phyloP scores from a whole-genome alignment of 2,113 vertebrate genomes.

The Corydoras maculifer region DNA sequence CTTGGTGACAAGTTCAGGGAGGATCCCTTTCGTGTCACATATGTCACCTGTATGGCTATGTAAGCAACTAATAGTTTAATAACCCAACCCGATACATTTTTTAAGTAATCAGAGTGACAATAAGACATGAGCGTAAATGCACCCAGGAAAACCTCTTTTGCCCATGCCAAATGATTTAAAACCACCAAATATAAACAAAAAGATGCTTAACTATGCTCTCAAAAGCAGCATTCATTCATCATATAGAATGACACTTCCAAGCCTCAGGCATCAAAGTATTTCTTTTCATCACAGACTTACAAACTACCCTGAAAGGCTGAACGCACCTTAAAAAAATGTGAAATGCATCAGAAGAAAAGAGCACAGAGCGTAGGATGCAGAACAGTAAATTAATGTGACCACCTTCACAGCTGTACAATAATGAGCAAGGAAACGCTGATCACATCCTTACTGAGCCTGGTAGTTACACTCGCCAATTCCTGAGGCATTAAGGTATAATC shows the following conservation, averaged over 20 bases:
- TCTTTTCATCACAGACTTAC: background rate
- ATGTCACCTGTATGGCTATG: conserved; percentile 3
- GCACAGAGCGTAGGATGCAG: background rate
- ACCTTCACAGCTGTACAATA: conserved; percentile 19
- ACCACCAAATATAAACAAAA: too few species aligned
- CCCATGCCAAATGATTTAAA: background rate
- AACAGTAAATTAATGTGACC: conserved; percentile 14
- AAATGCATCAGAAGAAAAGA: conserved; percentile 10
- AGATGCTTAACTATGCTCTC: background rate
- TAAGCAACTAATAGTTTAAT: conserved; percentile 10
- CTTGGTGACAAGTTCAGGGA: conserved; percentile 26
- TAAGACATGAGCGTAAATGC: conserved; percentile 1
- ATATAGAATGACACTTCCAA: background rate
- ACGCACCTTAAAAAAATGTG: conserved; percentile 15
- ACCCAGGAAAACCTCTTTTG: background rate
- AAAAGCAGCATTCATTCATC: conserved; percentile 13
- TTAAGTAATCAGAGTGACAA: conserved; percentile 11
- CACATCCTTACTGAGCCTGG: background rate
- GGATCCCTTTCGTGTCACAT: conserved; percentile 13
- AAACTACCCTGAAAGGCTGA: background rate
- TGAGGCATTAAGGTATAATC: conserved; percentile 19
- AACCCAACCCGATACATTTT: conserved; percentile 14
- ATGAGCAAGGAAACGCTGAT: conserved; percentile 19
- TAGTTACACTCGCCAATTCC: conserved; percentile 1
- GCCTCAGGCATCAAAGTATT: conserved; percentile 1